Evolutionary conservation across 2,797 vertebrate species (phyloP).

Genomic region (Hapalemur alaotrensis): DNA sequence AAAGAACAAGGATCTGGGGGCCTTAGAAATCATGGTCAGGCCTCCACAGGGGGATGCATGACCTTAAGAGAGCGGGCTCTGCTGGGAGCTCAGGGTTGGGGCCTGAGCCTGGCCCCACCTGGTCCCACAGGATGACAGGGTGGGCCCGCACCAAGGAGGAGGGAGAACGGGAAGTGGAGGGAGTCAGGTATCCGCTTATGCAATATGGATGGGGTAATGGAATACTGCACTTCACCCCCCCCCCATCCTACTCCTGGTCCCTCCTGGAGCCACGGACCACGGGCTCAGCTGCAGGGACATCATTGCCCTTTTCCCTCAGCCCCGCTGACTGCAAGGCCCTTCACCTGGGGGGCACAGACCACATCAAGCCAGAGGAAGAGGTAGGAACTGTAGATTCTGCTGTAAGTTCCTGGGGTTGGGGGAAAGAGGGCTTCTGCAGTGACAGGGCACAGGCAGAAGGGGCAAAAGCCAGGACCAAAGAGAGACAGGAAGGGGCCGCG

Average conservation of each 20-base stretch:
- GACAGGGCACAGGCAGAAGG: not conserved
- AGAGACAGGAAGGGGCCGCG: not conserved
- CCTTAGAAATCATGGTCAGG: not conserved
- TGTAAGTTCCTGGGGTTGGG: not conserved
- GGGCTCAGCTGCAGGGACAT: conserved; percentile 24
- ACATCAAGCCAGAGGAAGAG: conserved; percentile 65
- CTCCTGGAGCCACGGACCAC: conserved; percentile 43
- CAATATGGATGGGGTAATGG: conserved; percentile 77
- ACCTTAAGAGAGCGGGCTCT: not conserved
- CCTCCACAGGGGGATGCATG: not conserved
- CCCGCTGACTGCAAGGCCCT: conserved; percentile 45
- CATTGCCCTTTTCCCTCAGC: conserved; percentile 27
- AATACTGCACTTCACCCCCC: conserved; percentile 48
- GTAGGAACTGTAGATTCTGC: conserved; percentile 64
- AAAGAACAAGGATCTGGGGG: not conserved
- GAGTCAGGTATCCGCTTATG: conserved; percentile 72
- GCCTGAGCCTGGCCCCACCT: not conserved
- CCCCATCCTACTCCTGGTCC: conserved; percentile 45
- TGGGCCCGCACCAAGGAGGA: conserved; percentile 29
- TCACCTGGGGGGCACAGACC: conserved; percentile 17
- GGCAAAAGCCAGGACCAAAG: not conserved
- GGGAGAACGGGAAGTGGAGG: conserved; percentile 62
- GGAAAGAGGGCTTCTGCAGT: not conserved
- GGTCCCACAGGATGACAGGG: not conserved
- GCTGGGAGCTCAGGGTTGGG: not conserved